Percentiles rank a stretch among this genome's conserved stretches.
Evolutionary conservation across 2,888 invertebrate species (phyloP).

Genomic region (Pheosia gnoma): DNA sequence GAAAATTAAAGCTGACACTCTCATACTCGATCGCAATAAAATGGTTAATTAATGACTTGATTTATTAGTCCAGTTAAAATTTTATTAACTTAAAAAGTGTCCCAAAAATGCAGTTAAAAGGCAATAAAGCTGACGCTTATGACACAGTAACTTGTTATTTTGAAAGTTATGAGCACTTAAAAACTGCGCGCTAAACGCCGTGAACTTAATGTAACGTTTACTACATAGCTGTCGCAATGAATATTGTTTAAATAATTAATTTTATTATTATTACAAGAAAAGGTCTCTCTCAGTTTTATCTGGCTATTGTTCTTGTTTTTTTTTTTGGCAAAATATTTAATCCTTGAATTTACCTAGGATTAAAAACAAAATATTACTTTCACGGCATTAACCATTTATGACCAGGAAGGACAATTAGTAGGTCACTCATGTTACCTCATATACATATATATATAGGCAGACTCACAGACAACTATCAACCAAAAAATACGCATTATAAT

Average conservation of each 20-base stretch:
- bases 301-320: no score
- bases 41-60: background rate
- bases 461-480: no score
- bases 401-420: no score
- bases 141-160: constrained; percentile 3
- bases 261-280: no score
- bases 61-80: background rate
- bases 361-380: no score
- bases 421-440: no score
- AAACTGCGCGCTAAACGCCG: background rate
- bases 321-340: no score
- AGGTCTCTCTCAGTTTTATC: no score
- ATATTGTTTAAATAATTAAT: background rate
- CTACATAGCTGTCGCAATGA: background rate
- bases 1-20: background rate
- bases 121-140: background rate
- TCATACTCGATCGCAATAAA: background rate
- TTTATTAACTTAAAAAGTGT: constrained; percentile 2
- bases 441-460: no score
- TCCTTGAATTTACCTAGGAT: no score
- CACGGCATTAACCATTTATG: no score
- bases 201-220: background rate
- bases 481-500: no score
- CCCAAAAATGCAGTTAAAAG: background rate
- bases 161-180: background rate